Conservation (phyloP, 1,140 invertebrate species). For the Varroa destructor region DNA sequence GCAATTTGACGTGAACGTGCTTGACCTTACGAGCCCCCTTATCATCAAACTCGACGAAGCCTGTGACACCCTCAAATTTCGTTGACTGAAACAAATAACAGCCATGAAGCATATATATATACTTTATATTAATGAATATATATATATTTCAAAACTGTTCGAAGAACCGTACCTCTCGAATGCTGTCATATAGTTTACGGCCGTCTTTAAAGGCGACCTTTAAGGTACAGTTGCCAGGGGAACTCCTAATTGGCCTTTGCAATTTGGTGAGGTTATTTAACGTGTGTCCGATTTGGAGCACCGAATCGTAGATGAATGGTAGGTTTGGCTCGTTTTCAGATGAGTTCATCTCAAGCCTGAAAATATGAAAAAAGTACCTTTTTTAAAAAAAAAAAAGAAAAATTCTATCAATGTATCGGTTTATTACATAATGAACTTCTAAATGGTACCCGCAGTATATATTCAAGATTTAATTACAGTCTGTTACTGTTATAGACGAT, state of each 20-base stretch:
- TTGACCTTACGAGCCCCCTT: slow-evolving; percentile 14
- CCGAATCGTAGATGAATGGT: slow-evolving; percentile 24
- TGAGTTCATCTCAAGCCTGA: slow-evolving; percentile 23
- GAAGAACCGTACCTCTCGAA: not conserved
- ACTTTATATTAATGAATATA: no score
- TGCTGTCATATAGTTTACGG: slow-evolving; percentile 4
- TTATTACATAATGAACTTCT: no score
- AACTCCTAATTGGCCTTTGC: not conserved
- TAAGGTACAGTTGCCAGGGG: not conserved
- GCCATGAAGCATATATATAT: no score
- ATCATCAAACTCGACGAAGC: slow-evolving; percentile 24
- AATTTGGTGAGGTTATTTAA: slow-evolving; percentile 14
- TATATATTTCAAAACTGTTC: no score
- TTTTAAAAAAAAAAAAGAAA: no score
- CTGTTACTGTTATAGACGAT: no score
- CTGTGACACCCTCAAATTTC: slow-evolving; percentile 24
- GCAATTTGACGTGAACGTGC: slow-evolving; percentile 21
- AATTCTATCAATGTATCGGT: no score
- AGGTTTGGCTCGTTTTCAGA: slow-evolving; percentile 22
- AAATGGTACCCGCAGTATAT: no score
- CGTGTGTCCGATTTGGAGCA: slow-evolving; percentile 21
- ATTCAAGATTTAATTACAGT: no score
- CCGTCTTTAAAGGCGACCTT: not conserved
- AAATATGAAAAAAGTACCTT: not conserved
- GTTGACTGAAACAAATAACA: slow-evolving; percentile 17